These are phyloP conservation scores for Melanotaenia trifasciata DNA, from an alignment of 2,797 vertebrate species.

Conservation along the genomic window DNA sequence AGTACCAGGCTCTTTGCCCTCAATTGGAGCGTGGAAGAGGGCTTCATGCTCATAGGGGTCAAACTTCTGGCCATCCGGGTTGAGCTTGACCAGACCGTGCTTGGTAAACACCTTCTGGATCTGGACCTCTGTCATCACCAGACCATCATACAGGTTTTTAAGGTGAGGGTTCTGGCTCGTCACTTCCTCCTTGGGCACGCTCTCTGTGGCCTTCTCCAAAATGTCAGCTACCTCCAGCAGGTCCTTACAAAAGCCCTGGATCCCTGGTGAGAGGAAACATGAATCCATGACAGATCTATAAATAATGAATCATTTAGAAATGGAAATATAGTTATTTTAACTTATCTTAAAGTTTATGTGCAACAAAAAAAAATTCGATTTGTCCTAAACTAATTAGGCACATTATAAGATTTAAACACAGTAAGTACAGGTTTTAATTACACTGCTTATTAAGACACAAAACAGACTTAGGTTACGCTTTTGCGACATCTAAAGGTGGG, in stretches of 20 bases:
- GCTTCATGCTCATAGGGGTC: conserved; percentile 98
- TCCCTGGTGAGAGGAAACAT: conserved; percentile 79
- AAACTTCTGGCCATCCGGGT: conserved; percentile 92
- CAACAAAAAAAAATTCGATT: neutral
- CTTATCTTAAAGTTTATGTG: neutral
- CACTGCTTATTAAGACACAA: no score
- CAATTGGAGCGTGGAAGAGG: conserved; percentile 88
- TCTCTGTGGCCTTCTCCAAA: conserved; percentile 94
- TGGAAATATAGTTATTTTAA: no score
- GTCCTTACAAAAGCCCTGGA: conserved; percentile 98
- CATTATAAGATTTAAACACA: neutral
- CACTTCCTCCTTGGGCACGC: conserved; percentile 93
- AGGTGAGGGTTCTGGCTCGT: conserved; percentile 91
- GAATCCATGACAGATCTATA: no score
- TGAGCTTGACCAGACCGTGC: conserved; percentile 90
- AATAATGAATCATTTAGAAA: no score
- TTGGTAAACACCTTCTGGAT: conserved; percentile 97
- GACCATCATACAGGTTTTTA: conserved; percentile 94
- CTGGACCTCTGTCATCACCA: conserved; percentile 93
- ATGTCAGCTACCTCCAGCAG: conserved; percentile 96
- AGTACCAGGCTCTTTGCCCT: conserved; percentile 91
- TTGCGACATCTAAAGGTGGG: conserved; percentile 29
- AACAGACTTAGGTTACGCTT: neutral
- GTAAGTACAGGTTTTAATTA: neutral
- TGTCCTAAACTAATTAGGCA: no score